These are phyloP conservation scores for Troides aeacus DNA, from an alignment of 2,888 invertebrate genomes.

Conservation along the genomic window DNA sequence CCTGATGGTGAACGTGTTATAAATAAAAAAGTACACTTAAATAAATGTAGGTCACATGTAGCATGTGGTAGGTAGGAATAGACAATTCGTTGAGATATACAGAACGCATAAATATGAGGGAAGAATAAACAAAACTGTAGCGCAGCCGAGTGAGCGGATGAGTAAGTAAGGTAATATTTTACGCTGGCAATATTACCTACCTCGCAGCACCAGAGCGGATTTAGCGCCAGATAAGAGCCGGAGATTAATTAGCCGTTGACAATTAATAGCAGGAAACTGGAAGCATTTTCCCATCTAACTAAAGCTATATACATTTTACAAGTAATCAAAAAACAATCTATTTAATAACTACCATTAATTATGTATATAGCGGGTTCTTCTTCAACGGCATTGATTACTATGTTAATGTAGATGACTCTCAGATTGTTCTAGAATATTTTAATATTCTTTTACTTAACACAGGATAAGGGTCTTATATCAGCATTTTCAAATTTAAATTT, in stretches of 20 bases:
- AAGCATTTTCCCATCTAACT: background rate
- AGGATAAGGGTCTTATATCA: too few species aligned
- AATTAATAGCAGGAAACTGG: background rate
- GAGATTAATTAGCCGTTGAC: slow-evolving; percentile 3
- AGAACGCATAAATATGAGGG: background rate
- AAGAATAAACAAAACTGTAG: background rate
- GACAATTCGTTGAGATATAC: background rate
- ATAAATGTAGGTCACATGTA: too few species aligned
- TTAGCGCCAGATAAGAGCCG: background rate
- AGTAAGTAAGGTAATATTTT: slow-evolving; percentile 3
- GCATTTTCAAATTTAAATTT: too few species aligned
- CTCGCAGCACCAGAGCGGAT: background rate
- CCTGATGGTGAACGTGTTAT: too few species aligned
- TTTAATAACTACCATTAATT: too few species aligned
- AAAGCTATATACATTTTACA: background rate
- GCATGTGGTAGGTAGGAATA: too few species aligned
- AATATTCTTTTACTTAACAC: too few species aligned
- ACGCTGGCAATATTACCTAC: background rate
- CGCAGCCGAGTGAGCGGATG: slow-evolving; percentile 1
- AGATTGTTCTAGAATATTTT: too few species aligned
- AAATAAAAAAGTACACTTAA: too few species aligned
- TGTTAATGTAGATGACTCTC: too few species aligned
- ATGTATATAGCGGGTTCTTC: too few species aligned
- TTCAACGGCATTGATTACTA: too few species aligned
- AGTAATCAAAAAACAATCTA: background rate